Evolutionary conservation across 2,888 invertebrate species (phyloP), one percentile per base, ranked within the genome.

Genomic region (Pyrocoelia pectoralis): DNA sequence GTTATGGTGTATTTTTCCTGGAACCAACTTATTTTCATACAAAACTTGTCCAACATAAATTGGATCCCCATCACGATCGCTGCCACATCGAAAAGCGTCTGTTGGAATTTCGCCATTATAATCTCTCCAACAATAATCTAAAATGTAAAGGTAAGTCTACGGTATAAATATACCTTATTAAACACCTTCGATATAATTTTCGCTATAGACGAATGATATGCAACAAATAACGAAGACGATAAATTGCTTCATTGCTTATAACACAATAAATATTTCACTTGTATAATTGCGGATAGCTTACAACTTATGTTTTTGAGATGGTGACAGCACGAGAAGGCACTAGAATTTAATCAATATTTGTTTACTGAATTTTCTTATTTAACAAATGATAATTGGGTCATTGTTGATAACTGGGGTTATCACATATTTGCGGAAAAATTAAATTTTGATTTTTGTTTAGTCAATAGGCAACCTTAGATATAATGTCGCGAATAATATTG

Each of bases 41-140:
- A 62, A 38, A 38, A 46, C 58, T 63, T 68, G 67, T 5, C 67
- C 67, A 38, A 68, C 59, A 57, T 65, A 68, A 28, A 62, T 65
- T 15, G 59, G 51, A n/a, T 46, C 24, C 12, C 55, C 56, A 28
- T 62, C 41, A 28, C 57, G 29, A 28, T 53, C 67, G 17, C 28
- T 53, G n/a, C 61, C 65, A 8, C 38, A 58, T 33, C 50, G 51
- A 12, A 59, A 15, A 8, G 65, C 67, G 41, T 68, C 67, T 1
- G 2, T 9, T 5, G 67, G 67, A n/a, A 59, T 56, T 10, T 52
- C 29, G 10, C 58, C 64, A 15, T 61, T 19, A 41, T 61, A 64
- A 14, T 64, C 61, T 46, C 61, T 38, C 67, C 64, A 67, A 17
- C 53, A 62, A 41, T 67, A 64, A 46, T 56, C 61, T 61, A n/a